Evolutionary conservation across 2,797 vertebrate species (phyloP).

Genomic region (Macroramphosus scolopax): DNA sequence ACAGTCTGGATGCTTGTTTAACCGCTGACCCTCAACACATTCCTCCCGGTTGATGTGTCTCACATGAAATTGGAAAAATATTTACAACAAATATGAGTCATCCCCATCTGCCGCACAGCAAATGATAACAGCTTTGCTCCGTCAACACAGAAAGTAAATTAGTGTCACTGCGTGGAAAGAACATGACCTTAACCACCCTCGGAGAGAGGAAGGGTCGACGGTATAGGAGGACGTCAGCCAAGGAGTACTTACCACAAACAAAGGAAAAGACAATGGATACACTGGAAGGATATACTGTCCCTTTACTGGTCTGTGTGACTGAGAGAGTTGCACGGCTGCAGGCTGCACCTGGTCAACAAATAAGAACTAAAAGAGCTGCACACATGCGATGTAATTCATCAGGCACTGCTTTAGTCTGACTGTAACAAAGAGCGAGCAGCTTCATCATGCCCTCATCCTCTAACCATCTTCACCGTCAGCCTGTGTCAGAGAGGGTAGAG

Average conservation of each 20-base stretch:
- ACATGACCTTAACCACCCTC: not conserved
- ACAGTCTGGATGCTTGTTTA: too few relatives aligned
- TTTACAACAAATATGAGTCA: not conserved
- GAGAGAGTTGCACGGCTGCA: too few relatives aligned
- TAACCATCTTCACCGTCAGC: slow-evolving; percentile 31
- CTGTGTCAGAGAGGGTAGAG: slow-evolving; percentile 25
- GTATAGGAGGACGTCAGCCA: too few relatives aligned
- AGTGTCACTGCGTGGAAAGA: not conserved
- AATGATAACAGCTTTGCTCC: not conserved
- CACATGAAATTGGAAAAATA: not conserved
- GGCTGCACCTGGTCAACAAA: slow-evolving; percentile 20
- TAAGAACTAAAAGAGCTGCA: slow-evolving; percentile 49
- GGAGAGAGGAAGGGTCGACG: too few relatives aligned
- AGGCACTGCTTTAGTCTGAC: slow-evolving; percentile 25
- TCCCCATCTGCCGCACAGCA: not conserved
- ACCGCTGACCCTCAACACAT: too few relatives aligned
- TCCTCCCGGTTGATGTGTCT: too few relatives aligned
- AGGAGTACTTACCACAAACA: too few relatives aligned
- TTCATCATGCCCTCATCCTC: slow-evolving; percentile 38
- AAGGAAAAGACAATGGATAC: too few relatives aligned
- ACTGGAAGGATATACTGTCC: too few relatives aligned
- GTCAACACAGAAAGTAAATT: not conserved
- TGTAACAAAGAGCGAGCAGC: slow-evolving; percentile 55
- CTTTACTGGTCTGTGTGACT: too few relatives aligned
- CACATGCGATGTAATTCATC: slow-evolving; percentile 44